Percentiles rank a stretch among this genome's conserved stretches.
phyloP scores from a whole-genome alignment of 2,888 invertebrate genomes.

The Platerodrilus igneus region DNA sequence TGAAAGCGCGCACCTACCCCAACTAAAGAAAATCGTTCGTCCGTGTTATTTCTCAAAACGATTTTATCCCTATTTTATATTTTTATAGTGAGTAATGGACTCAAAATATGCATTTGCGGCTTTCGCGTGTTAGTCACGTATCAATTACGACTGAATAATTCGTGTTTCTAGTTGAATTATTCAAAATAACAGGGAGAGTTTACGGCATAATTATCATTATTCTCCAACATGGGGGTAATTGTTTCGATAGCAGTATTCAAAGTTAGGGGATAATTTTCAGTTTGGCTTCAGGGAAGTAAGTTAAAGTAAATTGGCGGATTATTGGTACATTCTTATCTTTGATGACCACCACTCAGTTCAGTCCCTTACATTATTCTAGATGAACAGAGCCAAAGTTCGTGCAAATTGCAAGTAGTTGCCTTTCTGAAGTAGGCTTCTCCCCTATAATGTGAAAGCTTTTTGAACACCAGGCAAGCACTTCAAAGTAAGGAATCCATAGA shows the following conservation, averaged over 20 bases:
- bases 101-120: no score
- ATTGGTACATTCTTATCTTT: constrained; percentile 19
- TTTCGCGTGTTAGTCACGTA: no score
- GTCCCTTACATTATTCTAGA: constrained; percentile 11
- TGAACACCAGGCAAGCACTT: no score
- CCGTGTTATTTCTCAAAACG: constrained; percentile 5
- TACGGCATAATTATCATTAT: no score
- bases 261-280: constrained; percentile 9
- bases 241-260: no score
- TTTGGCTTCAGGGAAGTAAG: constrained; percentile 2
- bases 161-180: no score
- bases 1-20: constrained; percentile 10
- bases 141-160: no score
- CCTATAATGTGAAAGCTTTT: constrained; percentile 10
- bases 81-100: constrained; percentile 10
- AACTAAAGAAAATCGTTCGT: constrained; percentile 7
- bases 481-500: no score
- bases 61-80: constrained; percentile 12
- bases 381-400: constrained; percentile 18
- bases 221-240: no score
- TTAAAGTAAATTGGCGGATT: constrained; percentile 15
- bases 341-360: constrained; percentile 20
- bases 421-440: constrained; percentile 3
- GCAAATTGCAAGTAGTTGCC: constrained; percentile 11
- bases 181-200: no score